Evolutionary conservation across 2,888 invertebrate species (phyloP).

Genomic region (Branchellion lobata): DNA sequence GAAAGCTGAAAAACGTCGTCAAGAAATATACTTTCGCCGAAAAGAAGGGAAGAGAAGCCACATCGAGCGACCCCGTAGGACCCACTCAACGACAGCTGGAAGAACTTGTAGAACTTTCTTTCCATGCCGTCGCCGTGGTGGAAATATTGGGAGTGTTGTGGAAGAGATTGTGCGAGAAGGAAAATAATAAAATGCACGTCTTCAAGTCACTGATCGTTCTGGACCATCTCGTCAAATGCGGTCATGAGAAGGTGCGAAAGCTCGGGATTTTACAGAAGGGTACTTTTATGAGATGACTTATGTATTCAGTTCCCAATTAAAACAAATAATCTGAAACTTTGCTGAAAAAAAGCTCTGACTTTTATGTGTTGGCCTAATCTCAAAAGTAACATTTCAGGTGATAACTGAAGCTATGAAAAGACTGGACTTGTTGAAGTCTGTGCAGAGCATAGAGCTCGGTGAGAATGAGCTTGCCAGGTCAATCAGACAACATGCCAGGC

Average conservation of each 20-base stretch:
- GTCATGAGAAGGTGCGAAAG: constrained; percentile 17
- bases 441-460: background rate
- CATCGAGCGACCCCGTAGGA: constrained; percentile 24
- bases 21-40: constrained; percentile 39
- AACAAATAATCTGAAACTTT: no score
- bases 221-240: constrained; percentile 32
- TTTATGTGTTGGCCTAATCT: no score
- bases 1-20: constrained; percentile 40
- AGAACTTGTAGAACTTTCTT: constrained; percentile 10
- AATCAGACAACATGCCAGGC: constrained; percentile 16
- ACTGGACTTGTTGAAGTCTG: constrained; percentile 1
- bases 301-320: no score
- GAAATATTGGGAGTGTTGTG: constrained; percentile 41
- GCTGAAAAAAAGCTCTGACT: no score
- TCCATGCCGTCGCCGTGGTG: constrained; percentile 27
- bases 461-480: background rate
- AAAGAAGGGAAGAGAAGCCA: constrained; percentile 35
- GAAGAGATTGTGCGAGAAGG: constrained; percentile 34
- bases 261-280: background rate
- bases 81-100: constrained; percentile 30
- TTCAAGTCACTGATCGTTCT: constrained; percentile 35
- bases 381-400: no score
- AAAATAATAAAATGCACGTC: constrained; percentile 15
- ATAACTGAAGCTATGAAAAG: background rate
- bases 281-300: background rate